Base-by-base conservation (phyloP, 2,797 vertebrate genomes). In the Gymnopithys bicolor region DNA sequence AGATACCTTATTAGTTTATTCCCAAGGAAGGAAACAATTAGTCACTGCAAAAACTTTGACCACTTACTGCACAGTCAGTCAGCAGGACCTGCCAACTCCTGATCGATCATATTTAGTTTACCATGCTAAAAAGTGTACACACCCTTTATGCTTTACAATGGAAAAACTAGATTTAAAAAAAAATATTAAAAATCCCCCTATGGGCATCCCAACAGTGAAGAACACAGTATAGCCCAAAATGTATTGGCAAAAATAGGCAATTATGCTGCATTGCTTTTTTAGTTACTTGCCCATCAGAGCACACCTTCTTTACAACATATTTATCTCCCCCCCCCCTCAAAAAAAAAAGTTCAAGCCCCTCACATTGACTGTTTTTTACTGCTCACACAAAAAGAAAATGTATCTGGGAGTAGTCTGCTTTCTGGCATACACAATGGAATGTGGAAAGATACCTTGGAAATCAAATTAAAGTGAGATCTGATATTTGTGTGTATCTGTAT, bases 241-340 rank as follows among this genome's bases (percentile, higher is more conserved):
- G 52, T 33, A 41, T 1, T 13, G 17, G 8, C n/a, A 83, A 83
- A 59, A 83, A 35, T 5, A 63, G 48, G 51, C 18, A 51, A n/a
- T 39, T 77, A 59, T 46, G 37, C 32, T 75, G 28, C 8, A 22
- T 8, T 71, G 25, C 3, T 66, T 90, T 94, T 58, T 66, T 27
- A 58, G 27, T 58, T 75, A 66, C 13, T 73, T 69, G 23, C 10
- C 35, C 51, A 13, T 45, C 18, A 84, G 7, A 89, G 7, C 7
- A n/a, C 9, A 75, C 35, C 19, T 62, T 78, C 41, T 24, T 78
- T 53, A 68, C 85, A 90, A 75, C 4, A 67, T 5, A 77, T 53
- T 77, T 52, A 76, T 16, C 48, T 46, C 1, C 2, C 3, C 3
- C 2, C 8, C 2, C 12, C 24, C 13, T 2, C 0, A 35, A 35